phyloP scores from a whole-genome alignment of 2,113 vertebrate species.

The Piaya cayana region DNA sequence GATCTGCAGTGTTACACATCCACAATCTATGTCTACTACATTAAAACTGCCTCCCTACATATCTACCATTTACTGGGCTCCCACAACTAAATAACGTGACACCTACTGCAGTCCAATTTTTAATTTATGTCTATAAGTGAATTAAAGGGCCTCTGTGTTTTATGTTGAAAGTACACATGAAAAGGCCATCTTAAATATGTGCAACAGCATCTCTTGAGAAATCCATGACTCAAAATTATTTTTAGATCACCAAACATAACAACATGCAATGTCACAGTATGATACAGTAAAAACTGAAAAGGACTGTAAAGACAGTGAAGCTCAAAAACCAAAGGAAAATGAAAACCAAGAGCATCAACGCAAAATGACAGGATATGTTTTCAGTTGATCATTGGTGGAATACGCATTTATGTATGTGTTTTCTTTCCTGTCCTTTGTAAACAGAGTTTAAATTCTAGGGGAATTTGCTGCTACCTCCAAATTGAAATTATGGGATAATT shows the following conservation, averaged over 20 bases:
- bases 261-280: conserved; percentile 42
- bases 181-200: not conserved
- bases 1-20: not conserved
- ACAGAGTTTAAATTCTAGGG: not conserved
- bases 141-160: not conserved
- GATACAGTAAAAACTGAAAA: conserved; percentile 30
- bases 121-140: conserved; percentile 26
- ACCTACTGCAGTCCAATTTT: conserved; percentile 6
- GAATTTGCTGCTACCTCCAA: not conserved
- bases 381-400: not conserved
- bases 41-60: not conserved
- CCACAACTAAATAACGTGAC: not conserved
- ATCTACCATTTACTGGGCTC: not conserved
- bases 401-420: not conserved
- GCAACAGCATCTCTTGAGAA: conserved; percentile 50
- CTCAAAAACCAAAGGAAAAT: not conserved
- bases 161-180: not conserved
- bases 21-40: not conserved
- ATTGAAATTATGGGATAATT: not conserved
- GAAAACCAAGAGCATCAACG: not conserved
- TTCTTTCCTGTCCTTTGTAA: not conserved
- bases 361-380: not conserved
- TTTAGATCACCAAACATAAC: conserved; percentile 50
- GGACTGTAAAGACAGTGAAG: not conserved
- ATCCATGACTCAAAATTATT: conserved; percentile 63